phyloP scores from a whole-genome alignment of 2,113 vertebrate species.

The Salvelinus sp. region DNA sequence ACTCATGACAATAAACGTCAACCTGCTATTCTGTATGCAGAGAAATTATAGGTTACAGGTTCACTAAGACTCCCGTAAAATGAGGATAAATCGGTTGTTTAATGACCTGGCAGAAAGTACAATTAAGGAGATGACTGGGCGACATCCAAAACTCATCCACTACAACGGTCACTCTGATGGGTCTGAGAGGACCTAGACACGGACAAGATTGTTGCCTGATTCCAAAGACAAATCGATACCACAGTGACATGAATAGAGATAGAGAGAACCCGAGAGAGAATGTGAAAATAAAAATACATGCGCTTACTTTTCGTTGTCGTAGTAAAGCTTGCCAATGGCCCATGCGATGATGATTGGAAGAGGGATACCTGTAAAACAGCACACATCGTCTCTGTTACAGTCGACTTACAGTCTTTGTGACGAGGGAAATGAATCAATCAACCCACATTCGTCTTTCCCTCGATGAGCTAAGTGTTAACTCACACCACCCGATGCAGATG shows the following conservation, averaged over 20 bases:
- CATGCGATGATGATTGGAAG: conserved; percentile 51
- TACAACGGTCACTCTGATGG: not conserved
- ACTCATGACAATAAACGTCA: too few species aligned
- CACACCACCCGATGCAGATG: conserved; percentile 97
- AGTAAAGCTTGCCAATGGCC: conserved; percentile 52
- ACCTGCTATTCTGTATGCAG: too few species aligned
- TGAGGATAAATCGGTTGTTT: not conserved
- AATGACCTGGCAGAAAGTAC: conserved; percentile 6
- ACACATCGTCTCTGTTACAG: not conserved
- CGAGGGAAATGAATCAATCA: too few species aligned
- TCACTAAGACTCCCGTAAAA: too few species aligned
- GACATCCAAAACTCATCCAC: conserved; percentile 13
- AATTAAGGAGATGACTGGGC: not conserved
- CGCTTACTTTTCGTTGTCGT: conserved; percentile 53
- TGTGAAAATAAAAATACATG: not conserved
- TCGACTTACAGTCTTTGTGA: not conserved
- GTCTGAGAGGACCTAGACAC: not conserved
- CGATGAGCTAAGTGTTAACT: conserved; percentile 45
- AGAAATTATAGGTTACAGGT: too few species aligned
- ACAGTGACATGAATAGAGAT: not conserved
- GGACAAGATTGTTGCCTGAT: too few species aligned
- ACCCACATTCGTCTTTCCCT: not conserved
- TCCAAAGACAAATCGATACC: too few species aligned
- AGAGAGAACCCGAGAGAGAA: not conserved
- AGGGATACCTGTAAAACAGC: conserved; percentile 38